These are phyloP conservation scores for Folsomia manolachei DNA, from an alignment of 2,888 invertebrate species.

Conservation along the genomic window DNA sequence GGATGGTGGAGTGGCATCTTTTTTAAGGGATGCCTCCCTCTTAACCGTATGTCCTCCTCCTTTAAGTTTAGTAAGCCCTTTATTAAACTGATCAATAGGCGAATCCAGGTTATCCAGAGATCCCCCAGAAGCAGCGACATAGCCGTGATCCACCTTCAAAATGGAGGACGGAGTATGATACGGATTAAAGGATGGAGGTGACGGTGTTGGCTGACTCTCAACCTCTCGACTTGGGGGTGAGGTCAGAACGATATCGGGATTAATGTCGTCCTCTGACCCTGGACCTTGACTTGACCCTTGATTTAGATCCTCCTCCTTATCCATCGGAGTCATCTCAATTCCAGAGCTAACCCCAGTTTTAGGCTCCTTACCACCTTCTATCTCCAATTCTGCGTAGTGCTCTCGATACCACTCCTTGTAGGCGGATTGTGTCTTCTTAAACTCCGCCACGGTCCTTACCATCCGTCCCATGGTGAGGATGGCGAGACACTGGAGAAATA, in stretches of 20 bases:
- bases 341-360: not conserved
- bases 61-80: too few species aligned
- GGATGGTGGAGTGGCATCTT: conserved; percentile 13
- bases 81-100: too few species aligned
- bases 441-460: conserved; percentile 19
- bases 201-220: not conserved
- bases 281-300: not conserved
- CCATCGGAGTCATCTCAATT: conserved; percentile 1
- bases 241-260: not conserved
- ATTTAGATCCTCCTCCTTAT: not conserved
- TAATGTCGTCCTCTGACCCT: not conserved
- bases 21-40: not conserved
- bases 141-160: conserved; percentile 29
- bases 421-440: not conserved
- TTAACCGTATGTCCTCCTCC: not conserved
- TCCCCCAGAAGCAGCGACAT: conserved; percentile 26
- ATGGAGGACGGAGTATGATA: conserved; percentile 25
- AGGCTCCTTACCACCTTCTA: not conserved
- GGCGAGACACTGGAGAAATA: conserved; percentile 29
- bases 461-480: conserved; percentile 14
- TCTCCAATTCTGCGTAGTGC: conserved; percentile 10
- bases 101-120: conserved; percentile 22
- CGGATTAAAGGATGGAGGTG: not conserved
- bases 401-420: conserved; percentile 25
- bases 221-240: not conserved